These are phyloP conservation scores for Cinara cedri DNA, from an alignment of 2,888 invertebrate species.

Conservation along the genomic window DNA sequence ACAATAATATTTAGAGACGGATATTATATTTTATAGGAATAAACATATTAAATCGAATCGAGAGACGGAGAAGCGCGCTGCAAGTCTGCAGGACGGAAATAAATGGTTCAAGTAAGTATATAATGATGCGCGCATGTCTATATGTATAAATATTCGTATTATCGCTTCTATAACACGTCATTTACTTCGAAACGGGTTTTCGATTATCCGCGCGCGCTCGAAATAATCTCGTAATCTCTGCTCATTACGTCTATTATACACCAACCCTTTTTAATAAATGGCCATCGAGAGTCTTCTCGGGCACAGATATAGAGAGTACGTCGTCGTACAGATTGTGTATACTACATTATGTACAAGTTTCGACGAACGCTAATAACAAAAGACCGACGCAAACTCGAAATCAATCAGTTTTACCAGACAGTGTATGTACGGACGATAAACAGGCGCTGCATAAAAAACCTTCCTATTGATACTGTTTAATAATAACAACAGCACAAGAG, in stretches of 20 bases:
- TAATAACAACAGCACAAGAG: too few relatives aligned
- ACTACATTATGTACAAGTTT: background rate
- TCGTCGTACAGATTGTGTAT: background rate
- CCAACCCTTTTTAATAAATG: slow-evolving; percentile 22
- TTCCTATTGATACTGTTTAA: background rate
- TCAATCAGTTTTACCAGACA: slow-evolving; percentile 6
- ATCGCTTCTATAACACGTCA: slow-evolving; percentile 27
- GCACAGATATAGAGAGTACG: background rate
- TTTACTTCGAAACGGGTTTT: slow-evolving; percentile 41
- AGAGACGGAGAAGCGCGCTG: background rate
- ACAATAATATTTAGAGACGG: too few relatives aligned
- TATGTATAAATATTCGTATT: slow-evolving; percentile 27
- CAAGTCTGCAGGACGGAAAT: slow-evolving; percentile 24
- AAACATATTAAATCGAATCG: background rate
- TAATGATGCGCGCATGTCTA: too few relatives aligned
- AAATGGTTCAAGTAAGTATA: slow-evolving; percentile 37
- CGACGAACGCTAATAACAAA: slow-evolving; percentile 1
- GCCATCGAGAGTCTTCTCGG: background rate
- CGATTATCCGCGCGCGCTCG: slow-evolving; percentile 24
- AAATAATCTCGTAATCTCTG: slow-evolving; percentile 41
- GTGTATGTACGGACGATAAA: background rate
- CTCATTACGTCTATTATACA: slow-evolving; percentile 28
- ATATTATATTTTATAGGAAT: background rate
- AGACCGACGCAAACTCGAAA: slow-evolving; percentile 11
- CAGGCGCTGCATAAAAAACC: background rate